A percentile compares a stretch with the other conserved stretches of the same genome.
These are phyloP conservation scores for Paracanthobrama guichenoti DNA, from an alignment of 2,113 vertebrate species.

Conservation along the genomic window DNA sequence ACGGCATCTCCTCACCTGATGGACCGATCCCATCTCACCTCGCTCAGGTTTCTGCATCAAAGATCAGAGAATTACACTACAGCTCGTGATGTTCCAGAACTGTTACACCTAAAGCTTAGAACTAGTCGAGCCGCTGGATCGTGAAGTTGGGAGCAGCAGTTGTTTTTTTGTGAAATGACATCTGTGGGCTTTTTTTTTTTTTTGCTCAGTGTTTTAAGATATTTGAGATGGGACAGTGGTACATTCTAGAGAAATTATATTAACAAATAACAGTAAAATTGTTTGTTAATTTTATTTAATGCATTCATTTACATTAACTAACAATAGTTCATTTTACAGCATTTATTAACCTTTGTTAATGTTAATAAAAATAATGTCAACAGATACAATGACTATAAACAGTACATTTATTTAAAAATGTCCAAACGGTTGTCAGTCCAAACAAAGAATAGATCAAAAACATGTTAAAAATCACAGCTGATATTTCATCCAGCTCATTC, in stretches of 20 bases:
- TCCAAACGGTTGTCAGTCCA: no score
- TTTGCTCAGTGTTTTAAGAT: not conserved
- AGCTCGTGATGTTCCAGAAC: slow-evolving; percentile 31
- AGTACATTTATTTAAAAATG: no score
- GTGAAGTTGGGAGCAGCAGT: not conserved
- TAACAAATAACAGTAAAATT: not conserved
- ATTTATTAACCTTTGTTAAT: no score
- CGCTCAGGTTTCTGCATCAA: slow-evolving; percentile 4
- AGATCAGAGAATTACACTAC: slow-evolving; percentile 11
- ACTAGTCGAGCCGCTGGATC: not conserved
- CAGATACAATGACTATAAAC: no score
- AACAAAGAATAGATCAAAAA: no score
- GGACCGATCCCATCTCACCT: slow-evolving; percentile 11
- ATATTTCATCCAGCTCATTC: no score
- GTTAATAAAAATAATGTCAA: no score
- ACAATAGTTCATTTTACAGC: no score
- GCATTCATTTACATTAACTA: no score
- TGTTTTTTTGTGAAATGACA: not conserved
- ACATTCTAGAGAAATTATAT: not conserved
- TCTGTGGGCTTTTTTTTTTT: not conserved
- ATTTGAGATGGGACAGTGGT: not conserved
- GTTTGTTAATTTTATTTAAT: not conserved
- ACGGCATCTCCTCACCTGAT: slow-evolving; percentile 87
- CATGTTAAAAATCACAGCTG: no score
- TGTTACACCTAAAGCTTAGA: not conserved